Conservation (phyloP, 2,888 invertebrate species). For the Melanostoma mellinum region DNA sequence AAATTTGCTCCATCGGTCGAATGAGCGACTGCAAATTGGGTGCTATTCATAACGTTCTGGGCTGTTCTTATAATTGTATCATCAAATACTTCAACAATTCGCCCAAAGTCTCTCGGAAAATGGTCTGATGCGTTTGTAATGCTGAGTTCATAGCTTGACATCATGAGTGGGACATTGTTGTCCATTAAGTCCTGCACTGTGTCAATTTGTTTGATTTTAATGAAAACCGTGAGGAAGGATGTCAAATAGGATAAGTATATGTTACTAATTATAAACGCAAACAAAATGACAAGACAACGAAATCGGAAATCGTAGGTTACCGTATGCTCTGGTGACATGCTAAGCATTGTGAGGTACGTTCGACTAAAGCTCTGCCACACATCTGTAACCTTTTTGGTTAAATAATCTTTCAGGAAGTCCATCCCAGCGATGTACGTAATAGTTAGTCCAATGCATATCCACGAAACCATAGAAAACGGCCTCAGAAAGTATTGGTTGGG, state of each 20-base stretch:
- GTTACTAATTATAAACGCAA: constrained; percentile 31
- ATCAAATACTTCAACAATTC: not conserved
- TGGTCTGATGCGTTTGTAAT: not conserved
- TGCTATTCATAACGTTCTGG: constrained; percentile 2
- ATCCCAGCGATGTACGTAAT: constrained; percentile 30
- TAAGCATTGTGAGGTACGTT: constrained; percentile 13
- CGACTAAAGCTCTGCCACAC: constrained; percentile 29
- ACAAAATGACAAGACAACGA: constrained; percentile 13
- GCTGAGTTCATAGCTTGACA: not conserved
- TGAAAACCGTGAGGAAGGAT: constrained; percentile 46
- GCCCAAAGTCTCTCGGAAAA: not conserved
- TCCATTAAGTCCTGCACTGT: constrained; percentile 30
- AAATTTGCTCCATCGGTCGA: constrained; percentile 3
- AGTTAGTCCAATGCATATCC: constrained; percentile 31
- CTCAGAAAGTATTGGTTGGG: constrained; percentile 36
- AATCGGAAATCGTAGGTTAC: constrained; percentile 20
- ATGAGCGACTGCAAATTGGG: not conserved
- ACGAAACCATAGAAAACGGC: constrained; percentile 10
- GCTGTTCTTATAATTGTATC: not conserved
- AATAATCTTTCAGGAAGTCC: constrained; percentile 3
- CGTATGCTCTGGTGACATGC: not conserved
- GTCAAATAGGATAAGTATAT: constrained; percentile 25
- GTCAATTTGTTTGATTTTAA: constrained; percentile 29
- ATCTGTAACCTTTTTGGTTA: no score
- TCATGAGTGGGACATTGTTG: constrained; percentile 20